A percentile compares a stretch with the other conserved stretches of the same genome.
Conservation (phyloP, 2,113 vertebrate genomes). For the Centropristis striata region DNA sequence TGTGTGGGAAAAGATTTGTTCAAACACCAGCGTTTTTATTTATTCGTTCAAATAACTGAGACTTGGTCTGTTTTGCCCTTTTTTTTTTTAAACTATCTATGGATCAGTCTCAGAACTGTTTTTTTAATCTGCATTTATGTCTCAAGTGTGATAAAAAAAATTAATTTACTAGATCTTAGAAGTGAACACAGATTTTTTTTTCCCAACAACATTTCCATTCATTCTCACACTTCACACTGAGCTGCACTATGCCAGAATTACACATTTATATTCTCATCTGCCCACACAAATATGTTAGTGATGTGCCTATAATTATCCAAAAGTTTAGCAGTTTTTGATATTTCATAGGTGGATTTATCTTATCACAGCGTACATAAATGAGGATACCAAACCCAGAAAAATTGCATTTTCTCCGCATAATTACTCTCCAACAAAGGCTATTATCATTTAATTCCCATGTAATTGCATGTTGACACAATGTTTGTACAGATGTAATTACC, state of each 20-base stretch:
- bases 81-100: slow-evolving; percentile 23
- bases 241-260: slow-evolving; percentile 70
- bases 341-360: slow-evolving; percentile 69
- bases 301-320: slow-evolving; percentile 72
- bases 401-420: slow-evolving; percentile 65
- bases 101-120: slow-evolving; percentile 21
- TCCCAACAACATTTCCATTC: slow-evolving; percentile 56
- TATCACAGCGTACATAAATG: slow-evolving; percentile 55
- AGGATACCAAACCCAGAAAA: slow-evolving; percentile 40
- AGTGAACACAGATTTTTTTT: slow-evolving; percentile 56
- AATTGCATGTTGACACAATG: slow-evolving; percentile 74
- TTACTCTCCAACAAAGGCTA: slow-evolving; percentile 66
- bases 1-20: slow-evolving; percentile 16
- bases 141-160: slow-evolving; percentile 31
- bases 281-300: slow-evolving; percentile 76
- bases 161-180: slow-evolving; percentile 50
- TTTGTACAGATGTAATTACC: slow-evolving; percentile 75
- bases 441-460: slow-evolving; percentile 74
- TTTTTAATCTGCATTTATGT: slow-evolving; percentile 39
- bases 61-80: slow-evolving; percentile 16
- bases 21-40: slow-evolving; percentile 44
- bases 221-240: slow-evolving; percentile 64
- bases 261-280: slow-evolving; percentile 75
- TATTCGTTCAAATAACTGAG: slow-evolving; percentile 20
- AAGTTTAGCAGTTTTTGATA: slow-evolving; percentile 74